Percentiles rank a stretch among this genome's conserved stretches.
These are phyloP conservation scores for Spodoptera litura DNA, from an alignment of 1,140 invertebrate species.

Conservation along the genomic window DNA sequence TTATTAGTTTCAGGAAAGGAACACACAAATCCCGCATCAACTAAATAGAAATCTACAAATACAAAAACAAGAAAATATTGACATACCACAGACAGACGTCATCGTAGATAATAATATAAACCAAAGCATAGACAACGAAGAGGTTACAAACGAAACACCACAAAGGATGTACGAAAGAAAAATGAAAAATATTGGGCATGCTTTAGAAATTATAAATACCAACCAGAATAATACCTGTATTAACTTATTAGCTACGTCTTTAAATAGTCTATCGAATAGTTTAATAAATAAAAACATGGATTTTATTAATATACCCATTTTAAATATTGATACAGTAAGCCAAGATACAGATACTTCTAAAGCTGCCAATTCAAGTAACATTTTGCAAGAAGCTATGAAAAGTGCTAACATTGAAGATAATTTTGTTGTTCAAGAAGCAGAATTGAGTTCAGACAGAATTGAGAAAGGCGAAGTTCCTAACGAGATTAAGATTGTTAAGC, in stretches of 20 bases:
- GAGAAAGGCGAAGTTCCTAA: too few species aligned
- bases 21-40: not conserved
- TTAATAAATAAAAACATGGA: not conserved
- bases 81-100: not conserved
- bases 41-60: not conserved
- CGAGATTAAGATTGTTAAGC: too few species aligned
- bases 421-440: too few species aligned
- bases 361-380: not conserved
- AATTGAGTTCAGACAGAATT: too few species aligned
- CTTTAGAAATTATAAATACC: slow-evolving; percentile 40
- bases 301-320: not conserved
- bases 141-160: not conserved
- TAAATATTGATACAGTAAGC: not conserved
- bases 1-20: not conserved
- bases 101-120: not conserved
- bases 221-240: not conserved
- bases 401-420: too few species aligned
- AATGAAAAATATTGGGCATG: slow-evolving; percentile 34
- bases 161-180: not conserved
- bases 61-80: not conserved
- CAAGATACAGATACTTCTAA: not conserved
- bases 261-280: not conserved
- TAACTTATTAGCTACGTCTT: not conserved
- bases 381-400: not conserved
- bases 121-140: not conserved